Base-by-base conservation (phyloP, 1,140 invertebrate species). In the Fopius arisanus region DNA sequence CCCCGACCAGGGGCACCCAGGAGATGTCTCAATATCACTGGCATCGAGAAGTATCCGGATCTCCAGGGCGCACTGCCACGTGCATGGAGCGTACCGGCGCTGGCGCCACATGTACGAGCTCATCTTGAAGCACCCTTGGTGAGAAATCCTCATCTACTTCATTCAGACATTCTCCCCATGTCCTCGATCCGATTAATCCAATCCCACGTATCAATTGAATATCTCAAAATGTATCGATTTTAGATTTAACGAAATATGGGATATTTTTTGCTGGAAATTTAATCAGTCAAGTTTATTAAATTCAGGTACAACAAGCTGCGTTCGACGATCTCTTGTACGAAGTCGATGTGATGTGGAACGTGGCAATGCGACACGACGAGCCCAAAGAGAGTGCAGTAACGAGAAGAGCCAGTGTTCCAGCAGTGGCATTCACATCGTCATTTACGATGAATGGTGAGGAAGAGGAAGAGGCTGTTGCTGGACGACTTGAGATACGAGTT, bases 311-410 rank as follows among this genome's bases (percentile, higher is more conserved):
- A 83, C 94, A 96, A 87, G 95, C 94, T 21, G 92, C 94, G 10
- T 95, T 96, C 85, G 95, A 96, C 82, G 93, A 96, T 83, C 90
- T 92, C 75, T 88, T 94, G 0, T 96, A 95, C 86, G 90, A 93
- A 71, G 91, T 96, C 51, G 95, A 96, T 85, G 92, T 96, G 21
- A 94, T 94, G 90, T 89, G 95, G 51, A 96, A 96, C 82, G 90
- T 96, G 12, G 91, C 90, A 6, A 86, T 87, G 6, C 84, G 89
- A 69, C 76, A 84, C 48, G 81, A 86, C 21, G 82, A 85, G 19
- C 81, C 80, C 12, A 76, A 73, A 62, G 67, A 81, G 51, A 79
- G 59, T 62, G 68, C 78, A 59, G 54, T 79, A 21, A 41, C 75
- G 2, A 83, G 84, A 62, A 78, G 83, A 62, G 79, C 82, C 0